These are phyloP conservation scores for Onychorhynchus coronatus DNA, from an alignment of 2,113 vertebrate species.

Conservation along the genomic window DNA sequence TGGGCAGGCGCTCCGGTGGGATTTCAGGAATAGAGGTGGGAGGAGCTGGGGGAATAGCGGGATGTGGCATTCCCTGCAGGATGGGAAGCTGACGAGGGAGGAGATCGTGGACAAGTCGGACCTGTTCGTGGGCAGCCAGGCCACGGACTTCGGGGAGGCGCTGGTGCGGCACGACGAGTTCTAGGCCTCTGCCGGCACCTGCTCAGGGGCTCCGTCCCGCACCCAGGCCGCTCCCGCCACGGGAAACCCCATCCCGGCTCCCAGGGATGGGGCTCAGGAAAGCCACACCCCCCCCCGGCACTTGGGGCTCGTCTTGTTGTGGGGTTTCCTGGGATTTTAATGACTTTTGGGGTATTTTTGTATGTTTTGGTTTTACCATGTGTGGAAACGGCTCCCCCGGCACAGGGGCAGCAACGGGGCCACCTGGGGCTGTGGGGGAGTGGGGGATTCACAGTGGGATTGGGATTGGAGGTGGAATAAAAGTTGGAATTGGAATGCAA, in stretches of 20 bases:
- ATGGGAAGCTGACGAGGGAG: constrained; percentile 85
- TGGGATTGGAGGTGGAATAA: background rate
- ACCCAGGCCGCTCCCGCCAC: background rate
- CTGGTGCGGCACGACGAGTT: constrained; percentile 84
- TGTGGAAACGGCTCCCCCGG: background rate
- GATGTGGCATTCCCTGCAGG: constrained; percentile 66
- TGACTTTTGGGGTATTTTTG: constrained; percentile 16
- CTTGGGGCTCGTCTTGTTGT: background rate
- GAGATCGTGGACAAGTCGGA: constrained; percentile 91
- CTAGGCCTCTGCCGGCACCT: background rate
- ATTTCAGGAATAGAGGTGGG: fast-evolving
- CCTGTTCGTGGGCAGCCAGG: constrained; percentile 92
- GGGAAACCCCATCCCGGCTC: background rate
- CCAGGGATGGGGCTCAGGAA: background rate
- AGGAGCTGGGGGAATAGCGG: background rate
- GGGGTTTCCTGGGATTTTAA: background rate
- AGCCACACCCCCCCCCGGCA: background rate
- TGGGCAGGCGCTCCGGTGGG: background rate
- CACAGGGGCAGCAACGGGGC: background rate
- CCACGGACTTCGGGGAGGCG: constrained; percentile 91
- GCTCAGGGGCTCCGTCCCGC: background rate
- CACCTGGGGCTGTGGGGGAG: background rate
- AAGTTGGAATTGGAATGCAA: background rate
- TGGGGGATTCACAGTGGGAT: background rate
- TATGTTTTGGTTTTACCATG: constrained; percentile 9